Evolutionary conservation across 2,888 invertebrate genomes (phyloP), one percentile per base, ranked within the genome.

Genomic region (Drosophila koepferae): DNA sequence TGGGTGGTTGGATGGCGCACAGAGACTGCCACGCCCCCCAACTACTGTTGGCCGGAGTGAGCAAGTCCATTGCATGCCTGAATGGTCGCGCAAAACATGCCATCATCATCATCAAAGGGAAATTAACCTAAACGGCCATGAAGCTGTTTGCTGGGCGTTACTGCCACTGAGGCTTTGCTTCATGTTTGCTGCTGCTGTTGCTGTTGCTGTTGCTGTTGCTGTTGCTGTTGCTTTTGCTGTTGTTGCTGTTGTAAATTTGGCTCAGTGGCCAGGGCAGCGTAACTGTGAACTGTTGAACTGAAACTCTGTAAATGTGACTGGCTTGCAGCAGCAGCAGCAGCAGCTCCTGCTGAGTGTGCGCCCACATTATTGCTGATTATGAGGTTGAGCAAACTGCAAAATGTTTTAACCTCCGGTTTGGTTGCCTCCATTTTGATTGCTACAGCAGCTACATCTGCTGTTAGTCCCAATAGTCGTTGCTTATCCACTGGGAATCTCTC

Each of bases 51-150:
- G 41, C 10, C 51, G 31, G 73, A 69, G 82, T 80, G 86, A 85
- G 83, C 89, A 86, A 81, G 81, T 90, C 81, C 90, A 82, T 88
- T 86, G 86, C 90, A 91, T 90, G 91, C 90, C 82, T 91, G 89
- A 90, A 85, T 90, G 89, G 90, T 67, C 83, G 81, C 89, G 81
- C 86, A 84, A 77, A 91, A 83, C 89, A 89, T 86, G 82, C 80
- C 82, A 89, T 85, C 89, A 88, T 87, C 83, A 87, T 82, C 85
- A 84, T 91, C 91, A 91, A 91, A 91, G 91, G 89, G 81, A 91
- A 91, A 91, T 90, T 91, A 90, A 91, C 90, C 90, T 89, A 90
- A 89, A 84, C 81, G 89, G 77, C 90, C 86, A 80, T 86, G 82
- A 86, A 88, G 84, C 84, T 81, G 78, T 74, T 78, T 78, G 77